A percentile compares a stretch with the other conserved stretches of the same genome.
phyloP scores from a whole-genome alignment of 1,140 invertebrate species.

The Phenacoccus solenopsis region DNA sequence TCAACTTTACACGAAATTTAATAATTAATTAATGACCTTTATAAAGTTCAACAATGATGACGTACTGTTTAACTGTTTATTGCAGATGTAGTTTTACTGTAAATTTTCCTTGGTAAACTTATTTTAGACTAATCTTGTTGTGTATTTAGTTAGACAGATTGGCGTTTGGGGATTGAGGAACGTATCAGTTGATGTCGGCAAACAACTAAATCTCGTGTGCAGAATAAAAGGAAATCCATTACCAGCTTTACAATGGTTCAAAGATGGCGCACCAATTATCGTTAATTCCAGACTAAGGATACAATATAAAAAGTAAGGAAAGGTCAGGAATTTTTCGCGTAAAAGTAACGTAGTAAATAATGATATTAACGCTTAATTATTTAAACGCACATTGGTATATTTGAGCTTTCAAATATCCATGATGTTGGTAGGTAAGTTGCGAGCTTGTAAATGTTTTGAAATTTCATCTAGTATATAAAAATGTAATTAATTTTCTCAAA shows the following conservation, averaged over 20 bases:
- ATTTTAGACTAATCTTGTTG: slow-evolving; percentile 13
- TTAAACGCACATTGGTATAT: too few species aligned
- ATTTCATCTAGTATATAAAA: too few species aligned
- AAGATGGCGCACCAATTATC: slow-evolving; percentile 29
- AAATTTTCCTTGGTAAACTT: too few species aligned
- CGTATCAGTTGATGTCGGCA: slow-evolving; percentile 27
- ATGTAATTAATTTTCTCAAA: too few species aligned
- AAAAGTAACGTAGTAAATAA: neutral
- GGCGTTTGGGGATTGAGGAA: slow-evolving; percentile 30
- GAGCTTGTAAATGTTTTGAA: too few species aligned
- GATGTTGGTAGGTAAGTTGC: too few species aligned
- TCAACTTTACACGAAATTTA: neutral
- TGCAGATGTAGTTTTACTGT: too few species aligned
- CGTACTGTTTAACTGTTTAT: too few species aligned
- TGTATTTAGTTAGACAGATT: slow-evolving; percentile 29
- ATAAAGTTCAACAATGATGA: too few species aligned
- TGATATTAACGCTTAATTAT: too few species aligned
- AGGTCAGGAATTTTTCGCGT: neutral
- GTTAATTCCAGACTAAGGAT: slow-evolving; percentile 29
- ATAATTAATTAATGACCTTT: too few species aligned
- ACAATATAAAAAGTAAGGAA: slow-evolving; percentile 32
- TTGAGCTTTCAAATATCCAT: too few species aligned
- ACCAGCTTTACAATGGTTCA: slow-evolving; percentile 31
- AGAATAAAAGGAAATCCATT: slow-evolving; percentile 31
- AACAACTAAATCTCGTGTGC: slow-evolving; percentile 29